Conservation (phyloP, 2,113 vertebrate species). For the Hippolais icterina region DNA sequence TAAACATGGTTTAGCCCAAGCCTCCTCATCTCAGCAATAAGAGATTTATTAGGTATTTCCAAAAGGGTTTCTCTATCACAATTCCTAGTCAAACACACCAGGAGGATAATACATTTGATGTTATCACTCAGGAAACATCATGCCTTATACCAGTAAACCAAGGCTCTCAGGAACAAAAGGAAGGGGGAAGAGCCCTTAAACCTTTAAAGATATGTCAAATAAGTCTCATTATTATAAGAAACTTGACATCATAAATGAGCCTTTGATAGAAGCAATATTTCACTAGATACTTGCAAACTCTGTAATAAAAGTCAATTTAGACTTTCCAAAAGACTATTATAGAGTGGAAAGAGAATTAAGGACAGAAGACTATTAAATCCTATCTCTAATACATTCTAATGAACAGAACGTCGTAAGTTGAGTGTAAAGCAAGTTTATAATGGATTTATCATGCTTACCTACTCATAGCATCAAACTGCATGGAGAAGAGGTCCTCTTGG, state of each 20-base stretch:
- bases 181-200: neutral
- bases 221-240: neutral
- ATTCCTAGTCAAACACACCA: neutral
- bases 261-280: slow-evolving; percentile 40
- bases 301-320: slow-evolving; percentile 16
- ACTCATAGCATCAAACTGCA: neutral
- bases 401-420: neutral
- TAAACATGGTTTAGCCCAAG: neutral
- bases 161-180: neutral
- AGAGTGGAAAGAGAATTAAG: neutral
- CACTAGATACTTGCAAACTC: neutral
- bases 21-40: neutral
- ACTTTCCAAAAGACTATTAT: neutral
- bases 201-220: neutral
- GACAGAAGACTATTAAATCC: neutral
- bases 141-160: neutral
- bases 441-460: neutral
- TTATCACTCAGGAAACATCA: neutral
- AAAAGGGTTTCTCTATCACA: neutral
- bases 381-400: neutral
- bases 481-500: neutral
- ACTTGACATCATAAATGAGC: neutral
- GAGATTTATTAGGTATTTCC: neutral
- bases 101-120: neutral
- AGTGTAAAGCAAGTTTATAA: neutral